Evolutionary conservation across 2,797 vertebrate species (phyloP).

Genomic region (Lepus oiostolus): DNA sequence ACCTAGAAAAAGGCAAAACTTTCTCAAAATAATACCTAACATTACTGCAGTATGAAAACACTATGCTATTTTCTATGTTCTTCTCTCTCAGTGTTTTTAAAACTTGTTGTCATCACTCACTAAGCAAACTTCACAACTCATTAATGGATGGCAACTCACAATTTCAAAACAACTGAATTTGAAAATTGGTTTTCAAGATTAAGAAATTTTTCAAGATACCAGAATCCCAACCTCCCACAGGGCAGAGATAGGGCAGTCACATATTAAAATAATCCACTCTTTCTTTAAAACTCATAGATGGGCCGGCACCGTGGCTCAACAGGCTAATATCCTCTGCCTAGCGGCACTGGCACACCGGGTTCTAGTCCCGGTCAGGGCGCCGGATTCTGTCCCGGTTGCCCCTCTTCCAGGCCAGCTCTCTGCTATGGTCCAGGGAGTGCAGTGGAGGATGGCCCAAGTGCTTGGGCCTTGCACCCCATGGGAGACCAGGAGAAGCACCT

Average conservation of each 20-base stretch:
- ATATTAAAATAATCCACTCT: constrained; percentile 31
- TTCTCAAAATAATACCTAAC: constrained; percentile 4
- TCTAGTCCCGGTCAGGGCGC: too few species aligned
- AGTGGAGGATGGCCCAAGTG: too few species aligned
- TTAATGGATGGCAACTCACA: not conserved
- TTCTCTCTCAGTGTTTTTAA: constrained; percentile 16
- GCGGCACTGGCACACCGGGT: too few species aligned
- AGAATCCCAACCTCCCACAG: constrained; percentile 33
- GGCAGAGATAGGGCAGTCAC: not conserved
- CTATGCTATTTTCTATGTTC: constrained; percentile 24
- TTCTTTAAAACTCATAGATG: constrained; percentile 40
- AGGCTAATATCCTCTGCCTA: too few species aligned
- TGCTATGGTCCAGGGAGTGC: too few species aligned
- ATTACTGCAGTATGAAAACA: constrained; percentile 18
- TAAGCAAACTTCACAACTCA: constrained; percentile 56
- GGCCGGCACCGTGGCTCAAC: too few species aligned
- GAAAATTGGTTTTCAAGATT: constrained; percentile 48
- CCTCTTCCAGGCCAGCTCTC: too few species aligned
- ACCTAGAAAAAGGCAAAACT: constrained; percentile 20
- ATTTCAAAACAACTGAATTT: constrained; percentile 52
- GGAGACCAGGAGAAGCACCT: too few species aligned
- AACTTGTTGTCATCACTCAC: constrained; percentile 30
- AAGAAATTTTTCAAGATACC: not conserved
- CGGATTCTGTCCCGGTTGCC: too few species aligned
- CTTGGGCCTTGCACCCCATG: too few species aligned